phyloP scores from a whole-genome alignment of 2,113 vertebrate genomes.

The Helogale parvula region DNA sequence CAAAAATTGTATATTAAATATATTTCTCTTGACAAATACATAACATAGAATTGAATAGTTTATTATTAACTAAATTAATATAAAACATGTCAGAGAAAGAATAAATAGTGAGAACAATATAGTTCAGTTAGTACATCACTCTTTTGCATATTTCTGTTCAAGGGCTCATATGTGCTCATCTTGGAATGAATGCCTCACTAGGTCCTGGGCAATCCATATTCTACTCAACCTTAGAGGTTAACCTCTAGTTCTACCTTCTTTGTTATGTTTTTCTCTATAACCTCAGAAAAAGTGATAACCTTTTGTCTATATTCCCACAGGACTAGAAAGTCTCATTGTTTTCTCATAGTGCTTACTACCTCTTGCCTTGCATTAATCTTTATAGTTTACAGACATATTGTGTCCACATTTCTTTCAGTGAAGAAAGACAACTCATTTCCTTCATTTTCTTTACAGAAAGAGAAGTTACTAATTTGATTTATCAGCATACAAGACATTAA shows the following conservation, averaged over 20 bases:
- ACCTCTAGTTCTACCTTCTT: not conserved
- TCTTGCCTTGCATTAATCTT: not conserved
- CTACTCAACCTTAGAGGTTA: not conserved
- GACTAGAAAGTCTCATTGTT: not conserved
- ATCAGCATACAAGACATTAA: not conserved
- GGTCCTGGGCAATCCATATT: not conserved
- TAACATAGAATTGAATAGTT: not conserved
- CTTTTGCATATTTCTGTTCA: not conserved
- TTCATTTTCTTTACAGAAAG: not conserved
- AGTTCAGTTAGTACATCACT: not conserved
- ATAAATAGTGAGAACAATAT: not conserved
- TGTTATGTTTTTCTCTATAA: not conserved
- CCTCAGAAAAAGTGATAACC: not conserved
- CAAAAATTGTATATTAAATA: not conserved
- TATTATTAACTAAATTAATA: not conserved
- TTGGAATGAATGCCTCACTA: not conserved
- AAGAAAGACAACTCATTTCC: not conserved
- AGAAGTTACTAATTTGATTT: not conserved
- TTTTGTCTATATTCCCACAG: not conserved
- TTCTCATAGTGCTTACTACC: not conserved
- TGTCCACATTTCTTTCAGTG: not conserved
- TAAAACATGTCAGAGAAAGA: constrained; percentile 7
- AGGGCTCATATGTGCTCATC: not conserved
- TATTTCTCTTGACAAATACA: not conserved
- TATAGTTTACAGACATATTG: not conserved